phyloP scores from a whole-genome alignment of 2,888 invertebrate genomes.

The Drosophila cognata region DNA sequence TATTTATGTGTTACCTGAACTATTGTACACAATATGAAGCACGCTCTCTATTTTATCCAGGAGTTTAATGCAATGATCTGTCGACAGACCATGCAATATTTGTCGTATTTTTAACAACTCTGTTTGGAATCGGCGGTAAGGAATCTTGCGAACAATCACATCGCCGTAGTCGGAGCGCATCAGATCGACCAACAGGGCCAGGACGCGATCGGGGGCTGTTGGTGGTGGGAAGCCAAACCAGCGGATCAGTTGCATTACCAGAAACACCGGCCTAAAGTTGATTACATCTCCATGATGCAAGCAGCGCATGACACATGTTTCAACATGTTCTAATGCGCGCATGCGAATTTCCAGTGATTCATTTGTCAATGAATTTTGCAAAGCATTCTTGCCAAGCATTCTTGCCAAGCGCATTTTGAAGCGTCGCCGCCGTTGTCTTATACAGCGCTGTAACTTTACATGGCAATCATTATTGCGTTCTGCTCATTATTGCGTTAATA shows the following conservation, averaged over 20 bases:
- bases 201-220: no score
- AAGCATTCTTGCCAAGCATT: neutral
- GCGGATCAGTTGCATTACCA: no score
- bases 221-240: no score
- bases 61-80: neutral
- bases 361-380: conserved; percentile 71
- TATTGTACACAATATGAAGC: neutral
- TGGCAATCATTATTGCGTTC: neutral
- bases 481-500: conserved; percentile 4
- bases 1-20: neutral
- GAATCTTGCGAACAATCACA: no score
- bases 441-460: conserved; percentile 5
- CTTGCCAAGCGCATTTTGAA: conserved; percentile 9
- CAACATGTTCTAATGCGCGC: conserved; percentile 81
- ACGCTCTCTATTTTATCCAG: neutral
- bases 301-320: conserved; percentile 76
- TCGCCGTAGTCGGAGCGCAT: no score
- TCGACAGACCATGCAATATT: neutral
- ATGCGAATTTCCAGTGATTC: conserved; percentile 82
- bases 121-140: conserved; percentile 67
- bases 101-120: conserved; percentile 80
- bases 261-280: conserved; percentile 73
- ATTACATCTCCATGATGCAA: conserved; percentile 70
- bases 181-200: no score
- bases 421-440: conserved; percentile 22